Base-by-base conservation (phyloP, 2,888 invertebrate genomes). In the Drosophila neutralis region DNA sequence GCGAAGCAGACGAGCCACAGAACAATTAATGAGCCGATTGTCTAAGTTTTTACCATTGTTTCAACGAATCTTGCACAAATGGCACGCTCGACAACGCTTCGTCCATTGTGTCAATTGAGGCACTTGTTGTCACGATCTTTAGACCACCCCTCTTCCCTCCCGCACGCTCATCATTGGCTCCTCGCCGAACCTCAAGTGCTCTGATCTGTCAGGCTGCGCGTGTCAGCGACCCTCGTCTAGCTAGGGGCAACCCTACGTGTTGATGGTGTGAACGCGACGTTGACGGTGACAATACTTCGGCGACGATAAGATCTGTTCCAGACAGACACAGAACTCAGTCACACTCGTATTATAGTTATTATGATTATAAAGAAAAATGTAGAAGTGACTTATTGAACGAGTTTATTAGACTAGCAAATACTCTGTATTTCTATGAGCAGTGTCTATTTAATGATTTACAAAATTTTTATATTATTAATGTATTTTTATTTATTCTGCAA, bases 201-300 rank as follows among this genome's bases (percentile, higher is more conserved):
- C 21, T 21, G 42, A 49, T 36, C 54, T 36, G 49, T 48, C 67
- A 27, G 66, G 42, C 54, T 70, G 85, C 84, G 67, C 77, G 78
- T 80, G 84, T 83, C 84, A 58, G 74, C 78, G 83, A 87, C 69
- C 85, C 73, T 80, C 66, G 61, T 64, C 82, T 82, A 78, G 65
- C 63, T 31, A 63, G 49, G 40, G 61, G 33, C 45, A 45, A 31
- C 40, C 49, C 51, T 82, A 80, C 78, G 69, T 72, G 78, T 62
- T 40, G 59, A 51, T 79, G 79, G 85, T 78, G 85, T 71, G 71
- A 81, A 81, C 49, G 84, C 72, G 66, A 56, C 81, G 70, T 56
- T 45, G 68, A 68, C 77, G 72, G 33, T 60, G 62, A 75, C 74
- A 75, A 64, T 64, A 49, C 67, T 29, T 48, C 42, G 58, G 51